Base-by-base conservation (phyloP, 2,888 invertebrate genomes). In the Dioctria rufipes region DNA sequence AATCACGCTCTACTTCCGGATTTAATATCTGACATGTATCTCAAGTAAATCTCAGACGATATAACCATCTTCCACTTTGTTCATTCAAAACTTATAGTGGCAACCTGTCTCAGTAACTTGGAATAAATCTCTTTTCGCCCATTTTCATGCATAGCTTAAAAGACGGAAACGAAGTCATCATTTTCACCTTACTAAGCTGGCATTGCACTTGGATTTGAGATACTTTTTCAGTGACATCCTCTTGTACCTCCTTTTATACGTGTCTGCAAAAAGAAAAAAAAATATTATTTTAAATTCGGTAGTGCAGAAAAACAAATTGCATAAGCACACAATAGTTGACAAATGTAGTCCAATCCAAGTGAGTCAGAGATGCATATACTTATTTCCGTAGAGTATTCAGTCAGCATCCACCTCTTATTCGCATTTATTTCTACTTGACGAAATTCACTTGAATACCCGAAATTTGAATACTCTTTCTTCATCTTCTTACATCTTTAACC, bases 231-330 rank as follows among this genome's bases (percentile, higher is more conserved):
- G 54, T n/a, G 11, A 25, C 25, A 25, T 25, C 25, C 25, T 25
- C 25, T 25, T 25, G 25, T 25, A 25, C 25, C 25, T 25, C 25
- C 25, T 25, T 25, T 25, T 25, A 25, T 25, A n/a, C n/a, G 25
- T 25, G 25, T 25, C 25, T 54, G n/a, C 54, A 54, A 54, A 61
- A 61, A 3, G 25, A 49, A 67, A 61, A 3, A 39, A 49, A 67
- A 37, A 13, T 67, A 9, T 49, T 69, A 51, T 46, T 51, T 51
- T 37, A 51, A 51, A 69, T 39, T 69, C 69, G 49, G 49, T 51
- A 51, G 69, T 51, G 69, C 69, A 69, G 69, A 69, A 69, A 69
- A 69, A 69, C 51, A 69, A 69, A 54, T 69, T 69, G 69, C 69
- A 69, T 51, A 51, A 49, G 40, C 40, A 43, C 25, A 69, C 54